Conservation (phyloP, 2,113 vertebrate species). For the Reinhardtius hippoglossoides region DNA sequence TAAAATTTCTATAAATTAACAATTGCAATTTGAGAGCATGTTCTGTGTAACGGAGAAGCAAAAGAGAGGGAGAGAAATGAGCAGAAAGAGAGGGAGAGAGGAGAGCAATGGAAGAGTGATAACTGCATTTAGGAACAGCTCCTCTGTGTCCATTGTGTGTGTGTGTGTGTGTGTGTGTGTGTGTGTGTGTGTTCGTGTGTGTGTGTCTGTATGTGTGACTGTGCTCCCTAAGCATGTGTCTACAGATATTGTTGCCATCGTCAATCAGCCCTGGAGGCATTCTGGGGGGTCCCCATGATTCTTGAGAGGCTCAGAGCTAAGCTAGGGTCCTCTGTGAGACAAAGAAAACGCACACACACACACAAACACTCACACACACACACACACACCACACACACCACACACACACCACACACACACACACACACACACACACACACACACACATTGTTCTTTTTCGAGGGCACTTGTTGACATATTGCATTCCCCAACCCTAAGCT, state of each 20-base stretch:
- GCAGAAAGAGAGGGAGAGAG: not conserved
- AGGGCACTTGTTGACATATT: not conserved
- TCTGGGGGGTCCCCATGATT: not conserved
- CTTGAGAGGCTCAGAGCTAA: not conserved
- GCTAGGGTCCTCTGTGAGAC: not conserved
- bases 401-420: not conserved
- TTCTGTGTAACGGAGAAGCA: not conserved
- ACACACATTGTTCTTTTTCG: not conserved
- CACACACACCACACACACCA: slow-evolving; percentile 12
- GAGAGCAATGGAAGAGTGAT: slow-evolving; percentile 1
- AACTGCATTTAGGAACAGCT: slow-evolving; percentile 14
- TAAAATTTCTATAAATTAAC: not conserved
- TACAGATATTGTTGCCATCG: not conserved
- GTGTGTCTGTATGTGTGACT: not conserved
- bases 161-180: slow-evolving; percentile 10
- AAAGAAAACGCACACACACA: slow-evolving; percentile 4
- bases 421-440: slow-evolving; percentile 3
- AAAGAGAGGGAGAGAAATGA: not conserved
- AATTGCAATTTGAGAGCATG: not conserved
- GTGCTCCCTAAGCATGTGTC: not conserved
- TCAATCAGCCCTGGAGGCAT: slow-evolving; percentile 1
- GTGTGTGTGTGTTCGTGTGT: slow-evolving; percentile 1
- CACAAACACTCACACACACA: not conserved
- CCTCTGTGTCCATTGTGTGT: slow-evolving; percentile 6
- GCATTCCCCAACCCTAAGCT: not conserved